Conservation (phyloP, 2,888 invertebrate species). For the Furcula furcula region DNA sequence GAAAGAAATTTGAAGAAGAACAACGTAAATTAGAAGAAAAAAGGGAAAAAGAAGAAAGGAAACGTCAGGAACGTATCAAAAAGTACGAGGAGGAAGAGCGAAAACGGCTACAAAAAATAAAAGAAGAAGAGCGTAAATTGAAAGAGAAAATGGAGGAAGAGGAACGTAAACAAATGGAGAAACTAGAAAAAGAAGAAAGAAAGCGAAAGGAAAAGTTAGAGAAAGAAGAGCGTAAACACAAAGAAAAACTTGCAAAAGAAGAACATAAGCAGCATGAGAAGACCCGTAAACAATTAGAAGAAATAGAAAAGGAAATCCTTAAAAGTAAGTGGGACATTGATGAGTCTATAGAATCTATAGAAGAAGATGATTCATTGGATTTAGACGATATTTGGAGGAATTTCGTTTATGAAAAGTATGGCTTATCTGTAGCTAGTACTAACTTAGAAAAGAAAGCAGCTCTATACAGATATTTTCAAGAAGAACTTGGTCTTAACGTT, state of each 20-base stretch:
- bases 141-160: constrained; percentile 40
- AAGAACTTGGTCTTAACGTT: constrained; percentile 54
- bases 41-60: constrained; percentile 35
- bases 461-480: constrained; percentile 51
- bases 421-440: constrained; percentile 49
- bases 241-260: constrained; percentile 39
- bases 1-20: constrained; percentile 25
- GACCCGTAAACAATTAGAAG: constrained; percentile 32
- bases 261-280: constrained; percentile 34
- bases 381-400: constrained; percentile 67
- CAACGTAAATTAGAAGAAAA: constrained; percentile 41
- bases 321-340: constrained; percentile 25
- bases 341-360: constrained; percentile 41
- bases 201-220: constrained; percentile 36
- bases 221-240: constrained; percentile 28
- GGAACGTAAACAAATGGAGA: constrained; percentile 37
- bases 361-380: constrained; percentile 50
- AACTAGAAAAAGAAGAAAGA: constrained; percentile 34
- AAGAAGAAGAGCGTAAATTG: constrained; percentile 38
- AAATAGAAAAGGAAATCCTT: constrained; percentile 42
- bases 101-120: constrained; percentile 33
- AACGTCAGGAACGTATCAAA: constrained; percentile 37
- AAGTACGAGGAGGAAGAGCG: constrained; percentile 32
- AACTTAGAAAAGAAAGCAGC: constrained; percentile 54
- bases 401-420: constrained; percentile 61